A percentile compares a stretch with the other conserved stretches of the same genome.
Evolutionary conservation across 2,888 invertebrate species (phyloP).

Genomic region (Chironomus riparius): DNA sequence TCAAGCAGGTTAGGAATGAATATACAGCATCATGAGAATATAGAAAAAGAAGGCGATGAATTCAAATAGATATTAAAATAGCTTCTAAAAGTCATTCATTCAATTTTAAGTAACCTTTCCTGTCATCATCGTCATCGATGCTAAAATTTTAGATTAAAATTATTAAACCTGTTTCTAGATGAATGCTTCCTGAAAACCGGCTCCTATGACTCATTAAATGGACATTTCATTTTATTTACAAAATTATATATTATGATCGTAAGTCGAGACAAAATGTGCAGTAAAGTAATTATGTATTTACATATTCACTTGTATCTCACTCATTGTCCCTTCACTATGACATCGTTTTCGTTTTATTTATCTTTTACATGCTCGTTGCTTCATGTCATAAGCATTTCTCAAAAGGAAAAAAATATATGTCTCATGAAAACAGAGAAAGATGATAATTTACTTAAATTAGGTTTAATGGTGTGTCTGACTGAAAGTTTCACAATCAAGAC

Average conservation of each 20-base stretch:
- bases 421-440: background rate
- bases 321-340: background rate
- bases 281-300: background rate
- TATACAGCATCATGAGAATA: no score
- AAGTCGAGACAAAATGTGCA: background rate
- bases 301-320: background rate
- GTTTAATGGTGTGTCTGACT: conserved; percentile 11
- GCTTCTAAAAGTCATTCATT: no score
- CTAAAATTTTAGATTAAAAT: no score
- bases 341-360: background rate
- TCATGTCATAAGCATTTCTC: background rate
- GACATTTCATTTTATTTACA: background rate
- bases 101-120: no score
- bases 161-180: no score
- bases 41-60: no score
- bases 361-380: background rate
- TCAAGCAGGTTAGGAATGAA: no score
- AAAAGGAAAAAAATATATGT: background rate
- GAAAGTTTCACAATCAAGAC: background rate
- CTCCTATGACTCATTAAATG: background rate
- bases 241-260: background rate
- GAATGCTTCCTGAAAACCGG: no score
- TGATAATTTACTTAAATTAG: conserved; percentile 12
- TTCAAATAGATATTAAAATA: no score
- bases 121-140: no score